Percentiles rank a stretch among this genome's conserved stretches.
phyloP scores from a whole-genome alignment of 2,888 invertebrate genomes.

The Drosophila eohydei region DNA sequence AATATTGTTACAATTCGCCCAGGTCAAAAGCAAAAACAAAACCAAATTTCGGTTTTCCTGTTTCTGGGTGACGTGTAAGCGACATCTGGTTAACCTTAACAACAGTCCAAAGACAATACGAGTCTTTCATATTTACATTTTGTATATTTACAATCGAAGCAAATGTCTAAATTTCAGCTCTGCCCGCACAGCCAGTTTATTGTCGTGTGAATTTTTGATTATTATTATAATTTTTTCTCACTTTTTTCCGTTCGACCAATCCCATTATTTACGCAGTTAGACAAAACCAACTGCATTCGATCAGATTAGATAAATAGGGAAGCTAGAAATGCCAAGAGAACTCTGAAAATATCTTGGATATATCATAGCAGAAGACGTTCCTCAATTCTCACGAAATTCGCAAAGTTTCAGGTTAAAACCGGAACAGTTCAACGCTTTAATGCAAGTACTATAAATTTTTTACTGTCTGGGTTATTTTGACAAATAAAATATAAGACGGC shows the following conservation, averaged over 20 bases:
- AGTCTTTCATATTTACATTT: slow-evolving; percentile 60
- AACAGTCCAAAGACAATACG: slow-evolving; percentile 27
- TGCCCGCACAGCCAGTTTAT: slow-evolving; percentile 45
- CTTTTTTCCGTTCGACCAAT: background rate
- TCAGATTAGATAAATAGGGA: slow-evolving; percentile 40
- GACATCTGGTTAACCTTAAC: slow-evolving; percentile 72
- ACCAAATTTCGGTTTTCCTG: slow-evolving; percentile 48
- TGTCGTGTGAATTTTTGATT: slow-evolving; percentile 53
- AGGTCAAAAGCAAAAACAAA: slow-evolving; percentile 14
- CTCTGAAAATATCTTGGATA: background rate
- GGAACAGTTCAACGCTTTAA: background rate
- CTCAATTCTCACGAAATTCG: background rate
- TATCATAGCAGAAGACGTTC: background rate
- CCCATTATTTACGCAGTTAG: slow-evolving; percentile 40
- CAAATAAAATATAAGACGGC: background rate
- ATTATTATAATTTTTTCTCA: slow-evolving; percentile 20
- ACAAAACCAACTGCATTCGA: slow-evolving; percentile 41
- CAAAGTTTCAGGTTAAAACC: background rate
- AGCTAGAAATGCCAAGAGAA: slow-evolving; percentile 14
- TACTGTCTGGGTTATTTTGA: background rate
- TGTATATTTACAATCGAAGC: slow-evolving; percentile 48
- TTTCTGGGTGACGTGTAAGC: slow-evolving; percentile 42
- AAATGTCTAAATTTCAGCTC: slow-evolving; percentile 35
- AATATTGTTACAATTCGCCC: slow-evolving; percentile 60
- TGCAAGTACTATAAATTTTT: background rate